These are phyloP conservation scores for Microtus oregoni DNA, from an alignment of 2,113 vertebrate species.

Conservation along the genomic window DNA sequence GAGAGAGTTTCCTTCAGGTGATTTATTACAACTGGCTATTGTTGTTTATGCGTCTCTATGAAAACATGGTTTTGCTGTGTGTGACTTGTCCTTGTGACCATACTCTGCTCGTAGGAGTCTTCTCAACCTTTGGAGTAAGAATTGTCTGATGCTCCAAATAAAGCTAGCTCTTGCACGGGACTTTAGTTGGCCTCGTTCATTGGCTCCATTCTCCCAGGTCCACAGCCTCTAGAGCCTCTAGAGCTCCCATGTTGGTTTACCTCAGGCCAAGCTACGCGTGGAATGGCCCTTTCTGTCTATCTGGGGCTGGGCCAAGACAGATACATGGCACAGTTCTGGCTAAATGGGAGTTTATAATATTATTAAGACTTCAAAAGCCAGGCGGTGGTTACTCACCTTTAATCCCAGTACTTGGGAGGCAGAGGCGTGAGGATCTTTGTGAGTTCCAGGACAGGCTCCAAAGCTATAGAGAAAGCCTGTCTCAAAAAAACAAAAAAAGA, in stretches of 20 bases:
- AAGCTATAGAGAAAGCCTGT: no score
- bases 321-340: neutral
- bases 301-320: conserved; percentile 3
- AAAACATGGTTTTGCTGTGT: no score
- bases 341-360: neutral
- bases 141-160: neutral
- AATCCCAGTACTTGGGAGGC: no score
- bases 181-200: neutral
- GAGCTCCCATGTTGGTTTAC: no score
- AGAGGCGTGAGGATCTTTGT: no score
- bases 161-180: no score
- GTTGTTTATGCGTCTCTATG: neutral
- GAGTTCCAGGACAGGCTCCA: no score
- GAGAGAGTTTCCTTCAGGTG: neutral
- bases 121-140: neutral
- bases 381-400: no score
- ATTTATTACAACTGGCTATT: neutral
- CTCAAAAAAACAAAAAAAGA: neutral
- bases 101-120: neutral
- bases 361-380: neutral
- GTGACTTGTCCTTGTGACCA: neutral
- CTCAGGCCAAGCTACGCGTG: neutral
- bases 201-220: neutral
- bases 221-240: neutral
- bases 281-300: neutral